Percentiles rank a stretch among this genome's conserved stretches.
phyloP scores from a whole-genome alignment of 2,888 invertebrate genomes.

The Acanthosepion pharaonis region DNA sequence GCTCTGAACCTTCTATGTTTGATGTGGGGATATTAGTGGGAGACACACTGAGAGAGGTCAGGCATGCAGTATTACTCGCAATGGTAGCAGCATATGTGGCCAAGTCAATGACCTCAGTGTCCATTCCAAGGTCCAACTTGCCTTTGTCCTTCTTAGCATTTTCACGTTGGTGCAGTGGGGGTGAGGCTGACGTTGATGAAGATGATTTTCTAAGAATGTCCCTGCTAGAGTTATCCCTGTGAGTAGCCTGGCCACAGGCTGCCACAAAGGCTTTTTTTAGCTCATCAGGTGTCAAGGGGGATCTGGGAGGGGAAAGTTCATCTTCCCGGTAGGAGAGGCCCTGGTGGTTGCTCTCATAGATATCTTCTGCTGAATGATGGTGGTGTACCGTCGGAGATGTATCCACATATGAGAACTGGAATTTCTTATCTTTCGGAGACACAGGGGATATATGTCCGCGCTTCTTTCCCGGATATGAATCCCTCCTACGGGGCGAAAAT shows the following conservation, averaged over 20 bases:
- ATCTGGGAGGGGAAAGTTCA: constrained; percentile 56
- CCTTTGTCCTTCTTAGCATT: not conserved
- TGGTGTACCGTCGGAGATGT: constrained; percentile 66
- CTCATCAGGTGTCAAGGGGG: constrained; percentile 66
- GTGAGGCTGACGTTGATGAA: not conserved
- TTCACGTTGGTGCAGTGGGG: constrained; percentile 34
- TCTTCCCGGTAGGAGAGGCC: constrained; percentile 33
- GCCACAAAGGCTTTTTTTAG: constrained; percentile 57
- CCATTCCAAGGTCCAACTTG: constrained; percentile 8
- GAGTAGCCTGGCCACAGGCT: constrained; percentile 53
- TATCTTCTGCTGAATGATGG: constrained; percentile 57
- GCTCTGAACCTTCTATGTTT: constrained; percentile 52
- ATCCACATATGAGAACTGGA: constrained; percentile 67
- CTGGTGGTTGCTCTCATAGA: constrained; percentile 45
- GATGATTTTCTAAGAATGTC: constrained; percentile 37
- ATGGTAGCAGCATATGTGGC: constrained; percentile 74
- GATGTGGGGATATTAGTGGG: constrained; percentile 64
- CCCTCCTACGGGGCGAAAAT: constrained; percentile 68
- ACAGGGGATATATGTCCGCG: constrained; percentile 64
- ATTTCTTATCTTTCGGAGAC: constrained; percentile 68
- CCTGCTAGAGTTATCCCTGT: constrained; percentile 18
- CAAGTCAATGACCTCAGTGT: constrained; percentile 65
- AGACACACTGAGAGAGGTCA: constrained; percentile 73
- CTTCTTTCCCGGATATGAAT: constrained; percentile 69
- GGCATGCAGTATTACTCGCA: constrained; percentile 72